Conservation (phyloP, 2,113 vertebrate species). For the Mellivora capensis region DNA sequence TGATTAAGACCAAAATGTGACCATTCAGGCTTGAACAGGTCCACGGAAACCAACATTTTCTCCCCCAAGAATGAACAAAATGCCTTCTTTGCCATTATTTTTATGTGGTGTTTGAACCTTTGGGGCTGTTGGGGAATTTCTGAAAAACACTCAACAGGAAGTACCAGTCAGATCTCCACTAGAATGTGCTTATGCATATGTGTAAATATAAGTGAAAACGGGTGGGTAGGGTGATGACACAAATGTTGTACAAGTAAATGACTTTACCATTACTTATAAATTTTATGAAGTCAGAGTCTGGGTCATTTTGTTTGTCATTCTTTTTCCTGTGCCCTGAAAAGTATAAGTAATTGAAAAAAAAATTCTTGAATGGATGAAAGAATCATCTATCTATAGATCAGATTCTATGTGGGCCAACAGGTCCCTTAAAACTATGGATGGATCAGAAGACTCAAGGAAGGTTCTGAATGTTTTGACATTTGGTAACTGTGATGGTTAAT, state of each 20-base stretch:
- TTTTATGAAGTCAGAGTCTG: not conserved
- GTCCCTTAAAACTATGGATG: not conserved
- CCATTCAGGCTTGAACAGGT: not conserved
- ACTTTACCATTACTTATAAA: not conserved
- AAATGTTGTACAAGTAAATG: not conserved
- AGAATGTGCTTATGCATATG: not conserved
- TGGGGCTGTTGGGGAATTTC: not conserved
- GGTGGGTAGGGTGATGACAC: not conserved
- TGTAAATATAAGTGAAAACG: not conserved
- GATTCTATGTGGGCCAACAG: not conserved
- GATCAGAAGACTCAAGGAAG: not conserved
- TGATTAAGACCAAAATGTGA: not conserved
- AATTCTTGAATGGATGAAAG: not conserved
- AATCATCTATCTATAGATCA: not conserved
- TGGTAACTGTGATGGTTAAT: not conserved
- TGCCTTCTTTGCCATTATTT: not conserved
- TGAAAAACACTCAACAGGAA: not conserved
- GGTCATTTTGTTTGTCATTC: not conserved
- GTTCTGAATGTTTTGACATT: not conserved
- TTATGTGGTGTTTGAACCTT: not conserved
- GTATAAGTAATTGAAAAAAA: not conserved
- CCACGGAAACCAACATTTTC: not conserved
- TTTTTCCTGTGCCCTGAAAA: not conserved
- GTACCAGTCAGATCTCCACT: not conserved
- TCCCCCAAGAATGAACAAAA: not conserved